Percentiles rank a stretch among this genome's conserved stretches.
Evolutionary conservation across 2,888 invertebrate genomes (phyloP).

Genomic region (Mycalesis mineus): DNA sequence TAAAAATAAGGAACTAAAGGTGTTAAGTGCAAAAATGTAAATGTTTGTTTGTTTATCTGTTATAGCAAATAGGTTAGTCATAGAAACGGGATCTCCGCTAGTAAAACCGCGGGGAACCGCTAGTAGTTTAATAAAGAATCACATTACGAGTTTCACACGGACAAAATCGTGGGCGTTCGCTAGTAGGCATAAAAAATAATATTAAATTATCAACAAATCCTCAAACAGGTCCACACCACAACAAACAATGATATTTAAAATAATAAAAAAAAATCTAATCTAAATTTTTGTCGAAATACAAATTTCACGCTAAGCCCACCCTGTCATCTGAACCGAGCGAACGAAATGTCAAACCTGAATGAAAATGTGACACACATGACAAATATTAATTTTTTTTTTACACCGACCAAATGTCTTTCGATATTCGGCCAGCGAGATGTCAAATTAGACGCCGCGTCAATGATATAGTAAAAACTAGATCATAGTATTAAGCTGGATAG

Average conservation of each 20-base stretch:
- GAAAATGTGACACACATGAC: conserved; percentile 71
- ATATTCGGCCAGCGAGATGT: conserved; percentile 55
- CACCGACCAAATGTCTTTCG: conserved; percentile 4
- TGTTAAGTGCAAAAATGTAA: too few relatives aligned
- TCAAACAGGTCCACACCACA: background rate
- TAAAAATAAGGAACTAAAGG: too few relatives aligned
- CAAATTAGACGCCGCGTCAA: conserved; percentile 67
- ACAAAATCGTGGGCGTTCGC: too few relatives aligned
- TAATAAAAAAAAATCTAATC: conserved; percentile 14
- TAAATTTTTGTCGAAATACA: conserved; percentile 49
- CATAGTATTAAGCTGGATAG: too few relatives aligned
- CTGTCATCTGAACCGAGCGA: conserved; percentile 48
- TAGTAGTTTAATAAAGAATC: too few relatives aligned
- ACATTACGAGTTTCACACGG: too few relatives aligned
- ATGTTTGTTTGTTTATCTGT: too few relatives aligned
- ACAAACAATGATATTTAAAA: background rate
- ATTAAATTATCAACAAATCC: background rate
- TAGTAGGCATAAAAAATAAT: too few relatives aligned
- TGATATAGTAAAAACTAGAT: background rate
- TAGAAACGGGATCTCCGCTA: too few relatives aligned
- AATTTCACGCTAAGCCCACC: conserved; percentile 57
- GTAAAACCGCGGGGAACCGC: too few relatives aligned
- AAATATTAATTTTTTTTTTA: conserved; percentile 50
- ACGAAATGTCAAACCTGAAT: conserved; percentile 68
- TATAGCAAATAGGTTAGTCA: too few relatives aligned